Evolutionary conservation across 2,888 invertebrate species (phyloP).

Genomic region (Selenia dentaria): DNA sequence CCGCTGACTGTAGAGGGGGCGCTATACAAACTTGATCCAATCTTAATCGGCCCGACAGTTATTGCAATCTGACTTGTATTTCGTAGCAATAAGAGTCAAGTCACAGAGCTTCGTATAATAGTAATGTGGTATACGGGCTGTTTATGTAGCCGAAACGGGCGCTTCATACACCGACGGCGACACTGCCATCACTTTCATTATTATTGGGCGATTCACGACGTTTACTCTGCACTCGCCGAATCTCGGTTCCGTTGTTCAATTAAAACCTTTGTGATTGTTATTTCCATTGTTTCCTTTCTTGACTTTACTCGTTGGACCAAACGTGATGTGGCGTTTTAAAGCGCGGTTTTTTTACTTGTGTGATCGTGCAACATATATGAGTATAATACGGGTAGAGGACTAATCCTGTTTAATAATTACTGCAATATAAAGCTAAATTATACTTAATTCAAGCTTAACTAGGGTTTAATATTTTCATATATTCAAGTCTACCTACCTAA

Average conservation of each 20-base stretch:
- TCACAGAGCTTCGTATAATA: conserved; percentile 37
- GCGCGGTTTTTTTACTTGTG: background rate
- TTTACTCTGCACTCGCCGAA: conserved; percentile 75
- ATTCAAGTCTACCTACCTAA: too few relatives aligned
- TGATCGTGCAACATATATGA: conserved; percentile 1
- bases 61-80: conserved; percentile 43
- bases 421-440: conserved; percentile 1
- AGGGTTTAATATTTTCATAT: too few relatives aligned
- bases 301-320: background rate
- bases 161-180: conserved; percentile 83
- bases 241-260: conserved; percentile 77
- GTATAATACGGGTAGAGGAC: background rate
- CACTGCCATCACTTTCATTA: conserved; percentile 83
- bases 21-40: conserved; percentile 51
- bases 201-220: conserved; percentile 84
- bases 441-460: too few relatives aligned
- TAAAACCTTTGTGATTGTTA: conserved; percentile 74
- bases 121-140: conserved; percentile 76
- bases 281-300: conserved; percentile 56
- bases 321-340: conserved; percentile 7
- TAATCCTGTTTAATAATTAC: conserved; percentile 2
- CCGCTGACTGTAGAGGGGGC: conserved; percentile 63
- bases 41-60: conserved; percentile 40
- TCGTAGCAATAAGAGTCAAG: conserved; percentile 32
- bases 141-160: conserved; percentile 84